Evolutionary conservation across 1,140 invertebrate species (phyloP).

Genomic region (Chironomus tepperi): DNA sequence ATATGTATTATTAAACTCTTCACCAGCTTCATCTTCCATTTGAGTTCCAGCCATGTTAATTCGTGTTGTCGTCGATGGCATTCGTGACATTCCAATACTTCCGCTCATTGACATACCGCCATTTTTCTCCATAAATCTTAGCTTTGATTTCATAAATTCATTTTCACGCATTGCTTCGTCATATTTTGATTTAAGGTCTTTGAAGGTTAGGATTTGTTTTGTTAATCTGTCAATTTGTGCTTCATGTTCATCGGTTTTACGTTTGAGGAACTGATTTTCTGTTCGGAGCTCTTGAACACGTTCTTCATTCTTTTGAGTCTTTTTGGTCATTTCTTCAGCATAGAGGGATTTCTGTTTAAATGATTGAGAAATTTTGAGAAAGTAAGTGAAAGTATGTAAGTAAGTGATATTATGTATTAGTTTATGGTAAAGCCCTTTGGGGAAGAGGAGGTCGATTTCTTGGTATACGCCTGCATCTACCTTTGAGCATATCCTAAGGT

Average conservation of each 20-base stretch:
- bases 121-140: slow-evolving; percentile 8
- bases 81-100: background rate
- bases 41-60: slow-evolving; percentile 46
- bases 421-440: too few relatives aligned
- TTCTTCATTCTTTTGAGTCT: background rate
- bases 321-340: background rate
- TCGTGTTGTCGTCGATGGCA: background rate
- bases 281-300: background rate
- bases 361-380: background rate
- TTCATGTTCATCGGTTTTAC: background rate
- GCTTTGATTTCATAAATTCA: slow-evolving; percentile 1
- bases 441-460: too few relatives aligned
- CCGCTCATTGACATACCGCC: background rate
- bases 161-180: background rate
- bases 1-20: slow-evolving; percentile 69
- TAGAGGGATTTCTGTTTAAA: background rate
- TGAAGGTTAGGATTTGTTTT: background rate
- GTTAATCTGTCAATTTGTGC: background rate
- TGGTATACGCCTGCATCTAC: too few relatives aligned
- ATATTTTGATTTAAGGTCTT: background rate
- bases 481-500: too few relatives aligned
- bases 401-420: too few relatives aligned
- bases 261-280: background rate
- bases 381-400: background rate
- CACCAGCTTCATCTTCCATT: slow-evolving; percentile 74